Evolutionary conservation across 2,113 vertebrate genomes (phyloP), one percentile per base, ranked within the genome.

Genomic region (Sorex araneus): DNA sequence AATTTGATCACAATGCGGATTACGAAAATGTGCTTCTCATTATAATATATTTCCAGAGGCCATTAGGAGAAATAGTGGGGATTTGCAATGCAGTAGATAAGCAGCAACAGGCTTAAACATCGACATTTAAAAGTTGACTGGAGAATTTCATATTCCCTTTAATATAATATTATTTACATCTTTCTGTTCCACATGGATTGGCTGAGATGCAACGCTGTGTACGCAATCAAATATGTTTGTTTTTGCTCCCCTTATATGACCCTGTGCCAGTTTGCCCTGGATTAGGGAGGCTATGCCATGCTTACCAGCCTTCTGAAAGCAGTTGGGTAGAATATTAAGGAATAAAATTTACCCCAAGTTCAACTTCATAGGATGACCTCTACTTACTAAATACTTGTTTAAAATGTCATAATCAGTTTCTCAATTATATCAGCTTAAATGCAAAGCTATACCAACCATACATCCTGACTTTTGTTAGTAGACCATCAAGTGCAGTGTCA

Each of bases 11-110:
- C 75, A 87, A 54, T 36, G 74, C 91, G 84, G 87, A 92, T 96
- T 96, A 94, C 47, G 75, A 69, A 63, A 95, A 92, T 95, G 89
- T 96, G 87, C 85, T 96, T 93, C 92, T 94, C 78, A 50, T 96
- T 92, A 91, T 75, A 90, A 77, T 94, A 87, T 27, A 85, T 93
- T 96, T 96, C 78, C 89, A 95, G 80, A 80, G 69, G 64, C 66
- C 74, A 91, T 95, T 94, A 96, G 27, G 8, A 79, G 54, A 92
- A 95, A 95, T 94, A 66, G 40, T 60, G 6, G 25, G 74, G 74
- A 91, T 95, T 96, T 96, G 74, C 89, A 92, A 45, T 45, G 81
- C 63, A 75, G 67, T 45, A 84, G 81, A 91, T 96, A 94, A 92
- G 91, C 43, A 74, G 75, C 8, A 71, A 73, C 3, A 75, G 76